These are phyloP conservation scores for Brachypteracias leptosomus DNA, from an alignment of 2,113 vertebrate genomes.

Conservation along the genomic window DNA sequence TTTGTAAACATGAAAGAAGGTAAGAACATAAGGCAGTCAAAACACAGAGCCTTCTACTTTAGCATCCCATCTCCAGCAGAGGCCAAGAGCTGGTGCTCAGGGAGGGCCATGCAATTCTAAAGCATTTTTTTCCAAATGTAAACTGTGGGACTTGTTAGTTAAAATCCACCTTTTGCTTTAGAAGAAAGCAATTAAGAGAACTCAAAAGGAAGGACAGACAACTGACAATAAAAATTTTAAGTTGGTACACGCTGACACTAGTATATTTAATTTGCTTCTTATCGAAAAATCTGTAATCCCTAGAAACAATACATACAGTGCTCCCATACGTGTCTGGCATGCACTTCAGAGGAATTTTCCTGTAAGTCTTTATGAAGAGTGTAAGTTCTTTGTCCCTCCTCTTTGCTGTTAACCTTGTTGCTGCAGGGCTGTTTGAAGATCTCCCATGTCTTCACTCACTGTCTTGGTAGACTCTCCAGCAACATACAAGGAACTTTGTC, in stretches of 20 bases:
- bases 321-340: background rate
- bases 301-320: background rate
- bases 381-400: background rate
- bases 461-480: background rate
- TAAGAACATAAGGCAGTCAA: background rate
- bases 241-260: background rate
- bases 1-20: background rate
- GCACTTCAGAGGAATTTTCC: background rate
- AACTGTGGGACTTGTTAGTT: background rate
- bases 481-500: background rate
- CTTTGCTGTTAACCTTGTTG: background rate
- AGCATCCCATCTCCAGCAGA: background rate
- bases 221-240: background rate
- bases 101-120: background rate
- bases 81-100: background rate
- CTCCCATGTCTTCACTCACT: background rate
- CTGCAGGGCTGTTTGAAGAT: background rate
- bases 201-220: background rate
- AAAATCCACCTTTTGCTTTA: background rate
- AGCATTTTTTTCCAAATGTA: background rate
- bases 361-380: background rate
- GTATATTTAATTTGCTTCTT: background rate
- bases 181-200: background rate
- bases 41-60: background rate
- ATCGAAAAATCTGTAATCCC: background rate